These are phyloP conservation scores for Orestias chungarensis DNA, from an alignment of 2,797 vertebrate genomes.

Conservation along the genomic window DNA sequence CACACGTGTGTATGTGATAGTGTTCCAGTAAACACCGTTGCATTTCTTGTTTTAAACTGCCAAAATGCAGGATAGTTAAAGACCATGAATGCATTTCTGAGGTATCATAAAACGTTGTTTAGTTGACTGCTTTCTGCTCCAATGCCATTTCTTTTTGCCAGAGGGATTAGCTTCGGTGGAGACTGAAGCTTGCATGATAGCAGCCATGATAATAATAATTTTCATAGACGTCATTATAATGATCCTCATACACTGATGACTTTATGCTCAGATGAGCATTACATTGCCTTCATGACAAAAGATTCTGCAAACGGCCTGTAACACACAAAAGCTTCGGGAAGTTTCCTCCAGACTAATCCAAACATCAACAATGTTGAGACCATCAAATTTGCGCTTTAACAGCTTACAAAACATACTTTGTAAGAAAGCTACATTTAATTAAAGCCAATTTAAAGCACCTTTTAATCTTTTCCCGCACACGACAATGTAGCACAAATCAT, in stretches of 20 bases:
- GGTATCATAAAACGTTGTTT: too few species aligned
- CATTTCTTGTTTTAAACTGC: too few species aligned
- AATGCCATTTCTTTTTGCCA: constrained; percentile 36
- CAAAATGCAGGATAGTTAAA: too few species aligned
- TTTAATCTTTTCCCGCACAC: constrained; percentile 25
- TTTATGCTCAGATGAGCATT: constrained; percentile 20
- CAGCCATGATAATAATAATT: constrained; percentile 38
- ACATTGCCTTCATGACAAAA: constrained; percentile 6
- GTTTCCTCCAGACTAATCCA: constrained; percentile 2
- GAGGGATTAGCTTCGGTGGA: constrained; percentile 24
- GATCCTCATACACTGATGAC: constrained; percentile 29
- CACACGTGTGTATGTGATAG: too few species aligned
- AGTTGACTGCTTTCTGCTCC: too few species aligned
- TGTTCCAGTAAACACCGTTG: too few species aligned
- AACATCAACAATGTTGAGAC: not conserved
- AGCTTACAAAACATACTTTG: constrained; percentile 9
- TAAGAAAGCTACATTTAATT: constrained; percentile 24
- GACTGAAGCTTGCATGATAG: constrained; percentile 15
- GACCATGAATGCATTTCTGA: too few species aligned
- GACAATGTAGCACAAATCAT: constrained; percentile 7
- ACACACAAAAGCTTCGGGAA: constrained; percentile 4
- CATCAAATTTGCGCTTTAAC: constrained; percentile 9
- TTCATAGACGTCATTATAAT: constrained; percentile 20
- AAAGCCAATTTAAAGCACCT: constrained; percentile 27
- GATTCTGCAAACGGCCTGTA: constrained; percentile 8